Evolutionary conservation across 92 coral and sea anemone genomes (phyloP), one percentile per base, ranked within the genome.

Genomic region (Palythoa heliodiscus): DNA sequence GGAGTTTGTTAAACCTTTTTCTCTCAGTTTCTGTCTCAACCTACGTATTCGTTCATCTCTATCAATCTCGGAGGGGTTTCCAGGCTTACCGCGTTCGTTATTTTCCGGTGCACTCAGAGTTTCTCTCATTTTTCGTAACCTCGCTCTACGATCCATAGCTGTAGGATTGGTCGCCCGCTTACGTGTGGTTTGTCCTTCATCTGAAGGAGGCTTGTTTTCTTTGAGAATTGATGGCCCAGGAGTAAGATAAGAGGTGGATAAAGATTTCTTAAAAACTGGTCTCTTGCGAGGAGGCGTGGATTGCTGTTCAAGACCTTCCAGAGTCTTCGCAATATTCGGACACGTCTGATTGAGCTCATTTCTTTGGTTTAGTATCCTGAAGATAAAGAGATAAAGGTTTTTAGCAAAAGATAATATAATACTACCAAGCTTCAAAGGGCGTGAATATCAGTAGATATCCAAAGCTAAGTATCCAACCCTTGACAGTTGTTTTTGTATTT

Each of bases 221-320:
- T 80, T 80, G 12, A 80, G 63, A 52, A 80, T 13, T 54, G 84
- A 80, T 23, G 73, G 84, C 4, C 74, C 84, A 19, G 84, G 84
- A 66, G 84, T 80, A 40, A 80, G 84, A 52, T 70, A 64, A 11
- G 84, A 80, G 16, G 84, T 80, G 15, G 84, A 80, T 24, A 80
- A 48, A 8, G 84, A 80, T 23, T 80, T 80, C 43, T 80, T 73
- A 48, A 80, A 25, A 22, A 67, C 84, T 47, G 84, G 74, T 23
- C 74, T 43, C 48, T 20, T 58, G 1, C 58, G 12, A 29, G 84
- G 84, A 15, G 60, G 22, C 19, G 75, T 20, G 16, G 74, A 7
- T 39, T 80, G 73, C 22, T 14, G 84, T 66, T 64, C 73, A 52
- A 80, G 74, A n/a, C 47, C 48, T 22, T 80, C 74, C 58, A 80